Conservation (phyloP, 2,797 vertebrate genomes). For the Melanotaenia boesemani region DNA sequence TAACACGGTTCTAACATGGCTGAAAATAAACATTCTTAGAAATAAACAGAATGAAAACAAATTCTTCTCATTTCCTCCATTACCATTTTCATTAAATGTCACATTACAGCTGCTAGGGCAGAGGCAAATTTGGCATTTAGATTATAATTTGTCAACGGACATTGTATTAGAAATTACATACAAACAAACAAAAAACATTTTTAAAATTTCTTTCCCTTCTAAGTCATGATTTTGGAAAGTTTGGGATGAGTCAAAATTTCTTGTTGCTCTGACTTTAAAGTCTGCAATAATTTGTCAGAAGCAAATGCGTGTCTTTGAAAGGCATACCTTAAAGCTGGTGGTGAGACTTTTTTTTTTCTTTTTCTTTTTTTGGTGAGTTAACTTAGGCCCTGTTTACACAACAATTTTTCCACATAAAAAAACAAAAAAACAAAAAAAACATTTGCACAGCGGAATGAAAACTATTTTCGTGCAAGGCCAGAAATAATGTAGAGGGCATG, state of each 20-base stretch:
- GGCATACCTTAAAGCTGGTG: conserved; percentile 79
- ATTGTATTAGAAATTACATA: conserved; percentile 51
- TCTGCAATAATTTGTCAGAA: conserved; percentile 53
- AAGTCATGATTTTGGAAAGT: conserved; percentile 57
- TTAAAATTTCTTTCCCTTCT: conserved; percentile 47
- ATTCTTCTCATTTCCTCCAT: conserved; percentile 60
- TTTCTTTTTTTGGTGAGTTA: conserved; percentile 70
- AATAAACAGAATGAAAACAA: conserved; percentile 36
- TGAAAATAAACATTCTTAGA: conserved; percentile 83
- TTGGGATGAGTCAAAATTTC: conserved; percentile 62
- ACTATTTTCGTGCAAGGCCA: too few relatives aligned
- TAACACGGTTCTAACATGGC: conserved; percentile 78
- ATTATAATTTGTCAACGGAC: conserved; percentile 55
- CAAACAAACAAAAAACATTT: conserved; percentile 16
- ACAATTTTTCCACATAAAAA: too few relatives aligned
- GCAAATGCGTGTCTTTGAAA: conserved; percentile 55
- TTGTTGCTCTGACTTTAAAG: conserved; percentile 46
- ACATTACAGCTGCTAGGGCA: conserved; percentile 81
- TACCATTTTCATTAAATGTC: conserved; percentile 67
- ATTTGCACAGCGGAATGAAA: too few relatives aligned
- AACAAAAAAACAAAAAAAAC: too few relatives aligned
- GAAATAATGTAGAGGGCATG: too few relatives aligned
- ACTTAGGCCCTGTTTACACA: too few relatives aligned
- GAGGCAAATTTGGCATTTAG: conserved; percentile 82
- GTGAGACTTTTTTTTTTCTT: conserved; percentile 59